Conservation (phyloP, 2,797 vertebrate genomes). For the Cynopterus sphinx region DNA sequence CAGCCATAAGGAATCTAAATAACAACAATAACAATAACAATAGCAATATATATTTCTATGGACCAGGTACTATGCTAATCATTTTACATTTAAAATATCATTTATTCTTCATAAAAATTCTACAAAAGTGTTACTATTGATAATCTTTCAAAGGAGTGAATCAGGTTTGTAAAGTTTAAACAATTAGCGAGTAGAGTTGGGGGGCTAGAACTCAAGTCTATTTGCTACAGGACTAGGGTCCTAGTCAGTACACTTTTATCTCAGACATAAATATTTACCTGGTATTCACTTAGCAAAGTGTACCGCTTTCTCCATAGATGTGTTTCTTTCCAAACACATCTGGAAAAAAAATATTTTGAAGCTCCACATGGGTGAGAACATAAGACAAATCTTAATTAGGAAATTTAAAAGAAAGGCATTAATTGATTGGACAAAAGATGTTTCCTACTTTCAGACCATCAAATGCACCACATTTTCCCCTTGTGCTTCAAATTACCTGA, state of each 20-base stretch:
- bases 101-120: conserved; percentile 12
- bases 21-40: background rate
- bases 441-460: conserved; percentile 87
- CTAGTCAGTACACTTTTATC: background rate
- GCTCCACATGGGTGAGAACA: conserved; percentile 82
- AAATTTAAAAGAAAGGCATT: conserved; percentile 81
- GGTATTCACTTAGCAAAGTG: background rate
- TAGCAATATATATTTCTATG: background rate
- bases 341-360: conserved; percentile 66
- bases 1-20: background rate
- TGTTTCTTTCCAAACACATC: conserved; percentile 34
- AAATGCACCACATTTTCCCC: conserved; percentile 86
- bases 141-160: background rate
- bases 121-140: background rate
- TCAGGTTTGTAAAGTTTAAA: background rate
- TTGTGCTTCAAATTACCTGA: conserved; percentile 83
- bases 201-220: background rate
- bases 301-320: conserved; percentile 47
- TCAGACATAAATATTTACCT: background rate
- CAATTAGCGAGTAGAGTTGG: background rate
- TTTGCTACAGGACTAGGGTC: background rate
- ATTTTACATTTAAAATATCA: background rate
- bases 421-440: conserved; percentile 88
- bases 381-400: conserved; percentile 76
- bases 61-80: background rate